phyloP scores from a whole-genome alignment of 2,797 vertebrate genomes.

The Sitta carolinensis region DNA sequence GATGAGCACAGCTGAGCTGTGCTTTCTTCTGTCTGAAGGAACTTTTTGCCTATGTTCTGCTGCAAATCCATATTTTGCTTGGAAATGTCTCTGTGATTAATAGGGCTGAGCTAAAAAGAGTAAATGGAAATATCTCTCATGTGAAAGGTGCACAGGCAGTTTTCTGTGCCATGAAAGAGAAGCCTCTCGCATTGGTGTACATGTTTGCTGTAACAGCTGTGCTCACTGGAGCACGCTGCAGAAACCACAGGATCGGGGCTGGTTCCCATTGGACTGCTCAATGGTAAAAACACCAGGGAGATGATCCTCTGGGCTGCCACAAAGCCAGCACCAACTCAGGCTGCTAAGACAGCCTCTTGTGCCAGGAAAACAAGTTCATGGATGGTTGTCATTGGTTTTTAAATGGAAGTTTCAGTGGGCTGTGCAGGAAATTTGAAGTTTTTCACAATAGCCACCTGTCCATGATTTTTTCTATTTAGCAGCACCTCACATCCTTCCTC shows the following conservation, averaged over 20 bases:
- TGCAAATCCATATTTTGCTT: conserved; percentile 24
- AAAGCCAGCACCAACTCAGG: background rate
- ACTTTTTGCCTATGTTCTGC: background rate
- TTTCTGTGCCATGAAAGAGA: background rate
- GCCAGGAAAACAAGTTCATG: background rate
- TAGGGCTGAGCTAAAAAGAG: background rate
- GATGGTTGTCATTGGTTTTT: background rate
- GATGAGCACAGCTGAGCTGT: conserved; percentile 6
- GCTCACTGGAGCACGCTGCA: background rate
- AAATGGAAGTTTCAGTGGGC: background rate
- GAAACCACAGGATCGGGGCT: background rate
- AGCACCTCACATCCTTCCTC: background rate
- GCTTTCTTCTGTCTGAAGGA: background rate
- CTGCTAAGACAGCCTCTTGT: background rate
- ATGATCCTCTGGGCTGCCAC: background rate
- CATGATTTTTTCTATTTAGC: background rate
- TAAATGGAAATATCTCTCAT: conserved; percentile 3
- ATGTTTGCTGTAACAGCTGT: background rate
- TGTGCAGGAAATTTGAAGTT: background rate
- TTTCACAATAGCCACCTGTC: background rate
- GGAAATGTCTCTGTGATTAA: conserved; percentile 16
- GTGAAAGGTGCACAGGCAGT: background rate
- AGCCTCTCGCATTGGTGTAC: background rate
- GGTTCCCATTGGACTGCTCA: background rate
- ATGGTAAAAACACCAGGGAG: background rate